Conservation (phyloP, 2,888 invertebrate genomes). For the Temnothorax ravouxi region DNA sequence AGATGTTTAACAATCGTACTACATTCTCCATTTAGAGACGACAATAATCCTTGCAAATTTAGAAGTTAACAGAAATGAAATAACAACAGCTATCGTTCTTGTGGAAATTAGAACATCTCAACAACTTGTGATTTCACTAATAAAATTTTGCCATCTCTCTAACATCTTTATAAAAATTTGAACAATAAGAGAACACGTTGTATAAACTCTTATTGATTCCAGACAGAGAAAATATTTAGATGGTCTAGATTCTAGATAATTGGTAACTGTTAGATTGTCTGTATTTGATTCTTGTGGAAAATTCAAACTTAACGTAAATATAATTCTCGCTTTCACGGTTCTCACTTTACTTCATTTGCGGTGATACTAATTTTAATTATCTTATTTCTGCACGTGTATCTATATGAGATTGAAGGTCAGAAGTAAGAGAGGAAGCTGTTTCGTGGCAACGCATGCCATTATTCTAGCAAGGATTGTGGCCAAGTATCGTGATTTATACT, state of each 20-base stretch:
- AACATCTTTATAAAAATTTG: conserved; percentile 40
- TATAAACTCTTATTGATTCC: conserved; percentile 15
- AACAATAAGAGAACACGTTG: conserved; percentile 15
- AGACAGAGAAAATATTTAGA: conserved; percentile 30
- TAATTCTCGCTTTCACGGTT: background rate
- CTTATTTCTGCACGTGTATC: background rate
- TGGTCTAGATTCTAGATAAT: conserved; percentile 4
- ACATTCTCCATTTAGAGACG: background rate
- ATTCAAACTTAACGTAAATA: conserved; percentile 30
- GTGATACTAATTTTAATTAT: background rate
- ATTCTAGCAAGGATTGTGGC: conserved; percentile 45
- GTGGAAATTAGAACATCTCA: background rate
- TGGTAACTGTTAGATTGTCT: conserved; percentile 31
- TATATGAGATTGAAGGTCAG: conserved; percentile 30
- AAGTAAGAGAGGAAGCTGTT: conserved; percentile 32
- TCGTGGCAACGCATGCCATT: conserved; percentile 33
- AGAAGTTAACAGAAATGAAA: background rate
- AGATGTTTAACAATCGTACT: conserved; percentile 12
- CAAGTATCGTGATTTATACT: conserved; percentile 37
- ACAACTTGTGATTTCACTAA: background rate
- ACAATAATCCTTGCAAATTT: background rate
- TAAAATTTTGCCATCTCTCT: conserved; percentile 14
- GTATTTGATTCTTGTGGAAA: conserved; percentile 30
- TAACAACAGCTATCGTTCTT: background rate
- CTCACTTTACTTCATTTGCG: background rate